A percentile compares a stretch with the other conserved stretches of the same genome.
phyloP scores from a whole-genome alignment of 1,140 invertebrate genomes.

The Rhagoletis zephyria region DNA sequence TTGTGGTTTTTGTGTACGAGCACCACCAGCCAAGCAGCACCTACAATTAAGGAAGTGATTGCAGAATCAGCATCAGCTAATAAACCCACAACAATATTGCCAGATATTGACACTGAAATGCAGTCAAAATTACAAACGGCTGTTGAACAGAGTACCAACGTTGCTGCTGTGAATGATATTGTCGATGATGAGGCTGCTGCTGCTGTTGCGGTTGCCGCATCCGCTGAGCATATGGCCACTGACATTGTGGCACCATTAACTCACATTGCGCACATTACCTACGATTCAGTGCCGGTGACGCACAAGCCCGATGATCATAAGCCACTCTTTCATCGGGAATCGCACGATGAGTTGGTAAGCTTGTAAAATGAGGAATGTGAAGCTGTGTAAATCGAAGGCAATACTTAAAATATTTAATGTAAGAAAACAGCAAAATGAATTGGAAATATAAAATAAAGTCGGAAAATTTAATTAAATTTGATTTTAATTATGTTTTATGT shows the following conservation, averaged over 20 bases:
- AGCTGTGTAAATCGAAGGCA: not conserved
- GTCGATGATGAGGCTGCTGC: constrained; percentile 9
- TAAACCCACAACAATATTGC: not conserved
- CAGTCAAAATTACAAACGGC: not conserved
- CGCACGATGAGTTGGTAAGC: constrained; percentile 61
- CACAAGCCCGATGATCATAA: constrained; percentile 67
- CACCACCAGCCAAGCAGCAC: not conserved
- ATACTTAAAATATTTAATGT: not conserved
- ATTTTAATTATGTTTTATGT: not conserved
- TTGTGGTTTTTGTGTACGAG: not conserved
- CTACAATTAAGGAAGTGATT: not conserved
- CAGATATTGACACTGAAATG: not conserved
- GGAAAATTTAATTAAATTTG: not conserved
- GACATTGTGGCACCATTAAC: constrained; percentile 67
- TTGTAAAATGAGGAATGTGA: constrained; percentile 1
- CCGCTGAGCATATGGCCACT: constrained; percentile 12
- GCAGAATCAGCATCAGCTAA: not conserved
- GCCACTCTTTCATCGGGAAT: constrained; percentile 68
- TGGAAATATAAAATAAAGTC: not conserved
- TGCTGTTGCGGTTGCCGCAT: too few relatives aligned
- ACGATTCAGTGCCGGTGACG: constrained; percentile 67
- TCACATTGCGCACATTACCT: constrained; percentile 68
- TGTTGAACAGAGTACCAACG: too few relatives aligned
- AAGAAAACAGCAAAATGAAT: too few relatives aligned
- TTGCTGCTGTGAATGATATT: not conserved